phyloP scores from a whole-genome alignment of 2,888 invertebrate species.

The Hermaeophaga mercurialis region DNA sequence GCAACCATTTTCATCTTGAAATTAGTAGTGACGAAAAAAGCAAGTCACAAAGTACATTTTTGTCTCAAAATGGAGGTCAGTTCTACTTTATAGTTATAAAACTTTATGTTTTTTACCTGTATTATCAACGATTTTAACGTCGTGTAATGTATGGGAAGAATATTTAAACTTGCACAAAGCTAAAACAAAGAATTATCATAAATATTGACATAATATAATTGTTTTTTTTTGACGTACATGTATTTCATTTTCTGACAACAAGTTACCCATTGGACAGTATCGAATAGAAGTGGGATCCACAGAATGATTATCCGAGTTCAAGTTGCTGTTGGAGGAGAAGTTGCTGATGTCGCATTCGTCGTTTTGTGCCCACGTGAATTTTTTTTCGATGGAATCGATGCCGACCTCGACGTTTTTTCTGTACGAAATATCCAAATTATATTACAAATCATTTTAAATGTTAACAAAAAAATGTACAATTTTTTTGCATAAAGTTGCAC shows the following conservation, averaged over 20 bases:
- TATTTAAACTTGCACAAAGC: constrained; percentile 76
- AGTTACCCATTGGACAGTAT: constrained; percentile 45
- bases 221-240: constrained; percentile 60
- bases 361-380: constrained; percentile 75
- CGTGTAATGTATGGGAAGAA: constrained; percentile 86
- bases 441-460: too few species aligned
- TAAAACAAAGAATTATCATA: constrained; percentile 53
- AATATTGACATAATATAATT: not conserved
- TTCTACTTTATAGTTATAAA: too few species aligned
- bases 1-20: too few species aligned
- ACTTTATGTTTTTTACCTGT: constrained; percentile 61
- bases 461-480: too few species aligned
- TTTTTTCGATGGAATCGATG: constrained; percentile 87
- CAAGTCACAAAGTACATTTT: too few species aligned
- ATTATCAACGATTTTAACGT: constrained; percentile 87
- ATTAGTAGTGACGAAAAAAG: too few species aligned
- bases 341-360: constrained; percentile 64
- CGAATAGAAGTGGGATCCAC: constrained; percentile 28
- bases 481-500: too few species aligned
- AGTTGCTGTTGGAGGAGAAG: constrained; percentile 60
- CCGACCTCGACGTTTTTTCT: constrained; percentile 74
- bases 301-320: constrained; percentile 44
- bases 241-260: constrained; percentile 71
- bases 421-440: too few species aligned
- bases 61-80: too few species aligned